Evolutionary conservation across 2,797 vertebrate species (phyloP).

Genomic region (Cheirogaleus major): DNA sequence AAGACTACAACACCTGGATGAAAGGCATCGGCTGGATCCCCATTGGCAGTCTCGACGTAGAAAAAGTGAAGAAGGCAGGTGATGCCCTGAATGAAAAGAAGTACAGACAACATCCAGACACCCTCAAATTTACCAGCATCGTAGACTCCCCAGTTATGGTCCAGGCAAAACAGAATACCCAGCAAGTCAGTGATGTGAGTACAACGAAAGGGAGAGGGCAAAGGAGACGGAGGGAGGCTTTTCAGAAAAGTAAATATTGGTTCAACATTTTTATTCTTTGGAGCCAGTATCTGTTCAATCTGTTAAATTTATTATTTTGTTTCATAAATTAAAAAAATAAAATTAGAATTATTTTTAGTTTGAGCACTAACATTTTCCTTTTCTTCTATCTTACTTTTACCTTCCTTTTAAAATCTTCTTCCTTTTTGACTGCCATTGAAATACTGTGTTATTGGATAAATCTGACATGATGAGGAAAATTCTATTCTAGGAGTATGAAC

Average conservation of each 20-base stretch:
- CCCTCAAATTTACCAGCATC: constrained; percentile 92
- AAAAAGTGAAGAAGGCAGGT: constrained; percentile 90
- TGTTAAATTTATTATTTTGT: not conserved
- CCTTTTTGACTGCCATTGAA: not conserved
- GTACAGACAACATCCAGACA: constrained; percentile 93
- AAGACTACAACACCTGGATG: constrained; percentile 90
- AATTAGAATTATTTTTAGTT: constrained; percentile 18
- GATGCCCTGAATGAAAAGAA: constrained; percentile 91
- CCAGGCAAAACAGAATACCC: constrained; percentile 92
- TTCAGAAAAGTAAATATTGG: not conserved
- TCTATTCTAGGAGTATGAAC: not conserved
- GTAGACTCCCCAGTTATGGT: constrained; percentile 93
- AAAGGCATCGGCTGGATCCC: constrained; percentile 95
- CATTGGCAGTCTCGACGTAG: constrained; percentile 94
- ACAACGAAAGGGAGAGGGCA: not conserved
- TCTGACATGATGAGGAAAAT: constrained; percentile 12
- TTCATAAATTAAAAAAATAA: not conserved
- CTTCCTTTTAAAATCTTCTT: not conserved
- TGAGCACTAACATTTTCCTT: not conserved
- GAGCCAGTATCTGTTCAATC: not conserved
- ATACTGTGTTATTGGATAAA: not conserved
- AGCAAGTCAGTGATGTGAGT: constrained; percentile 91
- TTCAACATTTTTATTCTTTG: not conserved
- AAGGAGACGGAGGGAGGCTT: not conserved
- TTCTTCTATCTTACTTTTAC: not conserved